Evolutionary conservation across 1,140 invertebrate genomes (phyloP), one percentile per base, ranked within the genome.

Genomic region (Drosophila orena): DNA sequence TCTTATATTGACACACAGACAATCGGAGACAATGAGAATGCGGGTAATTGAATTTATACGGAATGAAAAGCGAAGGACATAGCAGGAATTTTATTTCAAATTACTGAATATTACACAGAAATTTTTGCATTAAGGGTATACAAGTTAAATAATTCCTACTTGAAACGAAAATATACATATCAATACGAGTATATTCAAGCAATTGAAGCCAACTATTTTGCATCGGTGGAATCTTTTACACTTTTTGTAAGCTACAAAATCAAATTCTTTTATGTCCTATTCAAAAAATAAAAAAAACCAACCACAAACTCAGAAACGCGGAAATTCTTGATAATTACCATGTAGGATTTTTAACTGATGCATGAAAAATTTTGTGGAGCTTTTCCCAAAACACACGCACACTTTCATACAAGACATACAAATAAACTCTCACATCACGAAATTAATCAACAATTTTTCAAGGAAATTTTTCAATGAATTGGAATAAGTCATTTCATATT

Each of bases 1-100:
- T 65, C 37, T 68, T 60, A 68, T 60, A 68, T 68, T 68, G 64
- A 17, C 58, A 50, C 62, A 49, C 24, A 47, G 14, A 17, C 15
- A 22, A 15, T 27, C 22, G 17, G 61, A 52, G 61, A 66, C 65
- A 69, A 69, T 66, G 38, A 46, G 54, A 54, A 66, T 66, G 40
- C 34, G 22, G 12, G 46, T 54, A 46, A 69, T 55, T 69, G 34
- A 55, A 64, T 64, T 64, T 64, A 8, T 4, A 44, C 37, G n/a
- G 57, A 46, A 69, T 38, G 34, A 22, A 34, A 27, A 34, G n/a
- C 37, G 2, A 15, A 17, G 27, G 15, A 15, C 46, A 50, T 27
- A 10, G 1, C 20, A 52, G 20, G 37, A 34, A 37, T 37, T 65
- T 20, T 12, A 35, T 60, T 17, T 1, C 1, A 58, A 27, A n/a